Evolutionary conservation across 53 echinoderm and acorn worm genomes (phyloP).

Genomic region (Temnopleurus reevesii): DNA sequence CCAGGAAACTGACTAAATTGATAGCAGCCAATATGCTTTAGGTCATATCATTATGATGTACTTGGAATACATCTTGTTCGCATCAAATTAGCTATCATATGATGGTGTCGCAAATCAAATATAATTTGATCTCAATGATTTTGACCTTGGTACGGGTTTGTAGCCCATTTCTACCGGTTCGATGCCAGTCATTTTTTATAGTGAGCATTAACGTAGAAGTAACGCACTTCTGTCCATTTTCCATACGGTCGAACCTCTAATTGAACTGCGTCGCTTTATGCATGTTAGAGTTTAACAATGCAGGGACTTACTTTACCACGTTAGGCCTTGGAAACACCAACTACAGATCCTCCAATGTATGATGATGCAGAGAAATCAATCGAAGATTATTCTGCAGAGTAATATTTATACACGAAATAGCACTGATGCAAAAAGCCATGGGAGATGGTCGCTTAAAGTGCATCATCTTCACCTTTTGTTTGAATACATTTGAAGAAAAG

Average conservation of each 20-base stretch:
- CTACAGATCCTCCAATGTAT: not conserved
- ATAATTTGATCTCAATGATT: conserved; percentile 30
- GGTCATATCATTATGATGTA: not conserved
- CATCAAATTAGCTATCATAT: conserved; percentile 4
- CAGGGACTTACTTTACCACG: not conserved
- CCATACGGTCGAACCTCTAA: conserved; percentile 25
- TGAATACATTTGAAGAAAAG: not conserved
- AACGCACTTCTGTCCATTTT: conserved; percentile 2
- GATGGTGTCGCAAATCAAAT: conserved; percentile 9
- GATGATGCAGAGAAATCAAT: conserved; percentile 5
- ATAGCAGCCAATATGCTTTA: not conserved
- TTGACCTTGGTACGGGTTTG: not conserved
- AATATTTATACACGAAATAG: not conserved
- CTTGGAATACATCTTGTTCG: not conserved
- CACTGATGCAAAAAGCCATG: not conserved
- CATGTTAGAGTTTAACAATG: conserved; percentile 35
- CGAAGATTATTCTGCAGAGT: not conserved
- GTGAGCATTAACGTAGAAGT: not conserved
- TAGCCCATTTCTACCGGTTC: not conserved
- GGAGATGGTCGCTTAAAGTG: not conserved
- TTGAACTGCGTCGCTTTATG: conserved; percentile 10
- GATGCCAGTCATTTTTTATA: not conserved
- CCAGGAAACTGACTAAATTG: not conserved
- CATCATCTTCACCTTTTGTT: not conserved
- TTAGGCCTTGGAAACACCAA: not conserved